Evolutionary conservation across 2,888 invertebrate species (phyloP).

Genomic region (Heliconius hortense): DNA sequence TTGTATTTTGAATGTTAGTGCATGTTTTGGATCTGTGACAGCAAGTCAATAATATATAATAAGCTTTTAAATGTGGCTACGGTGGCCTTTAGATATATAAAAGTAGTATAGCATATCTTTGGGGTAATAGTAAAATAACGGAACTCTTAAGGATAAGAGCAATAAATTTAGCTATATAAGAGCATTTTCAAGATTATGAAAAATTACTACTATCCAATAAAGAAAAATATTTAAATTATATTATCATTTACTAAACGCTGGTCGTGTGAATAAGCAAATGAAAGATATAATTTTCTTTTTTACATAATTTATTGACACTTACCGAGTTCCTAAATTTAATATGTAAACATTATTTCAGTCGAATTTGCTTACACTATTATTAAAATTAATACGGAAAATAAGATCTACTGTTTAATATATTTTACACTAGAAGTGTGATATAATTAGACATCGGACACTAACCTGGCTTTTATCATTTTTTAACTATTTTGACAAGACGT

Average conservation of each 20-base stretch:
- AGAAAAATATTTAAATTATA: background rate
- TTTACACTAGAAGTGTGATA: conserved; percentile 51
- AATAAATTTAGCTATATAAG: background rate
- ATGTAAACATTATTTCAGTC: conserved; percentile 46
- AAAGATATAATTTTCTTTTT: conserved; percentile 39
- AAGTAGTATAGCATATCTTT: conserved; percentile 9
- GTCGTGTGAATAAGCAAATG: conserved; percentile 29
- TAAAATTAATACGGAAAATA: conserved; percentile 34
- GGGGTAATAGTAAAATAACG: background rate
- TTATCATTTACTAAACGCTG: conserved; percentile 8
- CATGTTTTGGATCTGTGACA: conserved; percentile 40
- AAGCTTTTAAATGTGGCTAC: conserved; percentile 8
- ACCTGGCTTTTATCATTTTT: background rate
- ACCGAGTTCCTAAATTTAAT: conserved; percentile 60
- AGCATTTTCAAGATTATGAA: background rate
- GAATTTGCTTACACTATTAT: conserved; percentile 39
- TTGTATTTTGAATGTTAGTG: conserved; percentile 35
- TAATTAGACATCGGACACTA: conserved; percentile 32
- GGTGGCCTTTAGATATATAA: conserved; percentile 17
- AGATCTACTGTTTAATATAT: conserved; percentile 30
- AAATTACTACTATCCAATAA: background rate
- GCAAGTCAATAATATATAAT: conserved; percentile 34
- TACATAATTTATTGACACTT: conserved; percentile 65
- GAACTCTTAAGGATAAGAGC: conserved; percentile 17
- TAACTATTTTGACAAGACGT: background rate